These are phyloP conservation scores for Clarias gariepinus DNA, from an alignment of 2,113 vertebrate genomes.

Conservation along the genomic window DNA sequence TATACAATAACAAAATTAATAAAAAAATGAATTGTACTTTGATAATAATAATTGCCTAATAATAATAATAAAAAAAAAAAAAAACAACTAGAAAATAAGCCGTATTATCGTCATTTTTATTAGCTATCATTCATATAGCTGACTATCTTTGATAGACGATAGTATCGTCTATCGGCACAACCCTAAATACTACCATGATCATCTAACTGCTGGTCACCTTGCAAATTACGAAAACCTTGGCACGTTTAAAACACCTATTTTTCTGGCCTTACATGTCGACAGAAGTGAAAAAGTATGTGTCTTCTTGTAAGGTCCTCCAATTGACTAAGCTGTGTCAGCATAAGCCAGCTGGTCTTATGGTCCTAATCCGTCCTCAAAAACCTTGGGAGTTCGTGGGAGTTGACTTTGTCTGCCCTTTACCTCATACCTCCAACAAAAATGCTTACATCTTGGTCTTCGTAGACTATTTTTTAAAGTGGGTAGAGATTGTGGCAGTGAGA, in stretches of 20 bases:
- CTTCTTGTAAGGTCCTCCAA: not conserved
- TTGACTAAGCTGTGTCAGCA: conserved; percentile 1
- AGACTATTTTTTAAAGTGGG: conserved; percentile 30
- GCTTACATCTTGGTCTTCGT: conserved; percentile 23
- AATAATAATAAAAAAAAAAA: no score
- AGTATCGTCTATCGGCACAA: no score
- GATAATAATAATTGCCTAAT: no score
- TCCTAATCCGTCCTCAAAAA: not conserved
- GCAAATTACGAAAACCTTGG: conserved; percentile 12
- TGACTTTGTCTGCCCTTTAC: conserved; percentile 8
- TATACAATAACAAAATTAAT: no score
- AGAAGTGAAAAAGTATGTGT: not conserved
- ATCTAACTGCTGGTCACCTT: conserved; percentile 25
- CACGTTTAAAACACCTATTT: not conserved
- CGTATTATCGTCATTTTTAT: no score
- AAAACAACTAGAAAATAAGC: no score
- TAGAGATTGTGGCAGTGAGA: conserved; percentile 3
- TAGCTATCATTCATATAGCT: no score
- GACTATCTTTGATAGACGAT: no score
- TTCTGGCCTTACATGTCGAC: conserved; percentile 20
- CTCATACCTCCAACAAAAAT: not conserved
- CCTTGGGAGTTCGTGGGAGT: not conserved
- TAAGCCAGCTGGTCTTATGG: conserved; percentile 20
- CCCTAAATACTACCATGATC: conserved; percentile 28
- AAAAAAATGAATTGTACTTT: no score